Percentiles rank a stretch among this genome's conserved stretches.
Conservation (phyloP, 2,797 vertebrate species). For the Sebastolobus alascanus region DNA sequence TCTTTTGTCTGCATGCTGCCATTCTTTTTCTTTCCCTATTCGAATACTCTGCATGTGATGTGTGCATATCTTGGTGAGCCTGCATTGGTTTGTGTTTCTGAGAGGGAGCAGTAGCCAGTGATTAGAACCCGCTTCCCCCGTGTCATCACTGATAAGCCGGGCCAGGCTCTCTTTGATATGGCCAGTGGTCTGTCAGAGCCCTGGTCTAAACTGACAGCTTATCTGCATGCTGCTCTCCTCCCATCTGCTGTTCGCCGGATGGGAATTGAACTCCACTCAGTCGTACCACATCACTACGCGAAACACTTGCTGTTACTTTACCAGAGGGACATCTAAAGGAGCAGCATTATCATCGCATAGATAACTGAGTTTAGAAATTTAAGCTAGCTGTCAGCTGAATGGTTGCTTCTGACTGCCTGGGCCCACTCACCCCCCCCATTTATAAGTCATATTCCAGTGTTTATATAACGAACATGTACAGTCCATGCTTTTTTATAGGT, state of each 20-base stretch:
- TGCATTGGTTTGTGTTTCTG: constrained; percentile 63
- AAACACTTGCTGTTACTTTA: constrained; percentile 54
- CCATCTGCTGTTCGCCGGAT: constrained; percentile 64
- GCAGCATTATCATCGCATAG: constrained; percentile 23
- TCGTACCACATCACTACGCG: constrained; percentile 33
- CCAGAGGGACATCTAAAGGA: constrained; percentile 26
- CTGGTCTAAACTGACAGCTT: constrained; percentile 79
- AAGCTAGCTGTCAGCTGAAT: constrained; percentile 9
- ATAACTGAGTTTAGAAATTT: constrained; percentile 36
- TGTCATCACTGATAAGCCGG: constrained; percentile 87
- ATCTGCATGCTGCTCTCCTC: constrained; percentile 78
- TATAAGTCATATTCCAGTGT: no score
- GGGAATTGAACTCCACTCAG: constrained; percentile 62
- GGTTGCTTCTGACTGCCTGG: no score
- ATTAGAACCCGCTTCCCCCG: constrained; percentile 77
- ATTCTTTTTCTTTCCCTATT: constrained; percentile 22
- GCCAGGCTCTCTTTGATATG: constrained; percentile 82
- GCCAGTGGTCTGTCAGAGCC: constrained; percentile 84
- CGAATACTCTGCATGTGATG: constrained; percentile 39
- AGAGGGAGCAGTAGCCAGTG: constrained; percentile 75
- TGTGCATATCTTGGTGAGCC: constrained; percentile 39
- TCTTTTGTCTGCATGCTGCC: neutral
- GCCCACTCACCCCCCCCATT: no score
- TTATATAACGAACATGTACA: no score
- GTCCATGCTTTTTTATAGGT: no score